Percentiles rank a stretch among this genome's conserved stretches.
Conservation (phyloP, 1,140 invertebrate species). For the Meloidogyne floridensis region DNA sequence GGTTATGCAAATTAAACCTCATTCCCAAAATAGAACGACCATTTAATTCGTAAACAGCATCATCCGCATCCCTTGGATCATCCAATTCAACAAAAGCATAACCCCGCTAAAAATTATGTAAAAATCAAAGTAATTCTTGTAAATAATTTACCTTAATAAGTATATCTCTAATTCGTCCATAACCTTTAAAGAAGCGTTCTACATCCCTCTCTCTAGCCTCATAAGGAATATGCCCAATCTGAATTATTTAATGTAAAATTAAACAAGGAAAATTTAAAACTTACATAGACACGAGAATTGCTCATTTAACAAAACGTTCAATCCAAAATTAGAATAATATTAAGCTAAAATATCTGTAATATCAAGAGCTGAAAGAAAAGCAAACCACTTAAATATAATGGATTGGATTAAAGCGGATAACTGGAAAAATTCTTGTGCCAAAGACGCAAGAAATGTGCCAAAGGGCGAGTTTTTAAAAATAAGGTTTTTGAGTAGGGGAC, state of each 20-base stretch:
- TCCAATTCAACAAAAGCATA: conserved; percentile 50
- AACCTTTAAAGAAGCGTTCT: conserved; percentile 52
- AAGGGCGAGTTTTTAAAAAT: neutral
- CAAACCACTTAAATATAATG: too few relatives aligned
- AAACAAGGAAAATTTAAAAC: neutral
- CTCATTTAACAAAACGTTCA: neutral
- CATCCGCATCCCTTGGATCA: conserved; percentile 45
- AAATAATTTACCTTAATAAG: conserved; percentile 39
- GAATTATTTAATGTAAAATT: conserved; percentile 13
- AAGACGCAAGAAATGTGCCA: neutral
- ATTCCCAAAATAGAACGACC: conserved; percentile 50
- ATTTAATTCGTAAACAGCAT: conserved; percentile 54
- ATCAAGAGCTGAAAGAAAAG: too few relatives aligned
- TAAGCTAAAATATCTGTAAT: too few relatives aligned
- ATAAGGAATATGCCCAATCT: conserved; percentile 52
- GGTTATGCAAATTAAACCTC: conserved; percentile 35
- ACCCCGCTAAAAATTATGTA: conserved; percentile 33
- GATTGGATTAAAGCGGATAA: too few relatives aligned
- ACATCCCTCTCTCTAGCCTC: conserved; percentile 49
- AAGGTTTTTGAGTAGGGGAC: too few relatives aligned
- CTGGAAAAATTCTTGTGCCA: neutral
- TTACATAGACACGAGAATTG: neutral
- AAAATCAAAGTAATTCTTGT: neutral
- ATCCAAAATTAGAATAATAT: neutral
- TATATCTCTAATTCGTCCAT: conserved; percentile 56